Evolutionary conservation across 2,113 vertebrate genomes (phyloP).

Genomic region (Geococcyx californianus): DNA sequence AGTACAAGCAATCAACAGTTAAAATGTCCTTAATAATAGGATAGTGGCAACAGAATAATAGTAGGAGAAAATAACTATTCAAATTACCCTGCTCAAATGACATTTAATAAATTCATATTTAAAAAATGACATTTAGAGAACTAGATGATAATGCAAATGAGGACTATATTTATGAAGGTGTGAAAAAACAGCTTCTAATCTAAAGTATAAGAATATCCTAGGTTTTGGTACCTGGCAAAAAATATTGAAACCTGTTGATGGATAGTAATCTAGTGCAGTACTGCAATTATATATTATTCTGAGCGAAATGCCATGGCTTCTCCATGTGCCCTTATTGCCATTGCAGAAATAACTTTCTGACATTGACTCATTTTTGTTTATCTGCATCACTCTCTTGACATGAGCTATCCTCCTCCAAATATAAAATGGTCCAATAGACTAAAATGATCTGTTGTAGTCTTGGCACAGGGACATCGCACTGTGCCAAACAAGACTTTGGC

Average conservation of each 20-base stretch:
- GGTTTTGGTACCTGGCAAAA: constrained; percentile 5
- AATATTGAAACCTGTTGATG: neutral
- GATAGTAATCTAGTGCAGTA: neutral
- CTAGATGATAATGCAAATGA: constrained; percentile 82
- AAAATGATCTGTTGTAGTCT: neutral
- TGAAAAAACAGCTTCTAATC: constrained; percentile 74
- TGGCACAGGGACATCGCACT: fast-evolving
- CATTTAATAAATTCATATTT: constrained; percentile 84
- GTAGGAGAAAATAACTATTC: constrained; percentile 74
- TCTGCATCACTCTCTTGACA: neutral
- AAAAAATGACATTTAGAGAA: constrained; percentile 83
- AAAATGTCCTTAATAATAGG: constrained; percentile 76
- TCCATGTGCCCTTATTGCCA: neutral
- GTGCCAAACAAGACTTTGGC: neutral
- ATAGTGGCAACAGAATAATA: constrained; percentile 70
- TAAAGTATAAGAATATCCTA: constrained; percentile 42
- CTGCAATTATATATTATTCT: neutral
- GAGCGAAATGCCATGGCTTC: neutral
- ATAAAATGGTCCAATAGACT: neutral
- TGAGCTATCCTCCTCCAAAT: neutral
- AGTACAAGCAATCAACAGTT: constrained; percentile 75
- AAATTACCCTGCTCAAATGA: constrained; percentile 78
- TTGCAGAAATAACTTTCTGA: neutral
- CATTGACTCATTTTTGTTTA: neutral
- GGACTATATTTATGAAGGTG: constrained; percentile 77